Conservation (phyloP, 2,113 vertebrate species). For the Sigmodon hispidus region DNA sequence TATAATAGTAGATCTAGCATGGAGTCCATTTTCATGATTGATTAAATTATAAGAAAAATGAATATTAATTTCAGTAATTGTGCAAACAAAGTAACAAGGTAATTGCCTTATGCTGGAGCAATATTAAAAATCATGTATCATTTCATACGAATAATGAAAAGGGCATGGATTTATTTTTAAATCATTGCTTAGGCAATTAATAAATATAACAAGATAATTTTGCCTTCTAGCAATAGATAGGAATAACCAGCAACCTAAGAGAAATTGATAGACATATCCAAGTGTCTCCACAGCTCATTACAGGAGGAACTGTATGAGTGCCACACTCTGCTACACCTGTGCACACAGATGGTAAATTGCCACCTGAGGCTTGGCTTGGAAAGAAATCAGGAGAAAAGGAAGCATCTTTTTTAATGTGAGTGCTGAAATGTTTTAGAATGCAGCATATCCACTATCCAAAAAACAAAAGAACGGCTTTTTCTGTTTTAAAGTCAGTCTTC, state of each 20-base stretch:
- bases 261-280: constrained; percentile 32
- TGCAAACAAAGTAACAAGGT: constrained; percentile 68
- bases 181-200: constrained; percentile 72
- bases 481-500: not conserved
- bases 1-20: not conserved
- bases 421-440: constrained; percentile 52
- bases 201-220: constrained; percentile 71
- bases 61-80: constrained; percentile 68
- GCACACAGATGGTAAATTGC: constrained; percentile 63
- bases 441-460: not conserved
- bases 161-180: constrained; percentile 68
- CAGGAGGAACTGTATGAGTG: not conserved
- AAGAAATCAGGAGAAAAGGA: constrained; percentile 6
- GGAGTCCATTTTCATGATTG: constrained; percentile 66
- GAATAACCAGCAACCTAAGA: constrained; percentile 67
- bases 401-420: constrained; percentile 21
- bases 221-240: constrained; percentile 71
- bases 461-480: not conserved
- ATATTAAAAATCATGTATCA: constrained; percentile 54
- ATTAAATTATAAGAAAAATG: constrained; percentile 71
- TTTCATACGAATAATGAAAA: constrained; percentile 54
- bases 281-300: not conserved
- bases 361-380: not conserved
- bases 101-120: constrained; percentile 65
- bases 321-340: constrained; percentile 49